Evolutionary conservation across 2,113 vertebrate genomes (phyloP), one percentile per base, ranked within the genome.

Genomic region (Callopanchax toddi): DNA sequence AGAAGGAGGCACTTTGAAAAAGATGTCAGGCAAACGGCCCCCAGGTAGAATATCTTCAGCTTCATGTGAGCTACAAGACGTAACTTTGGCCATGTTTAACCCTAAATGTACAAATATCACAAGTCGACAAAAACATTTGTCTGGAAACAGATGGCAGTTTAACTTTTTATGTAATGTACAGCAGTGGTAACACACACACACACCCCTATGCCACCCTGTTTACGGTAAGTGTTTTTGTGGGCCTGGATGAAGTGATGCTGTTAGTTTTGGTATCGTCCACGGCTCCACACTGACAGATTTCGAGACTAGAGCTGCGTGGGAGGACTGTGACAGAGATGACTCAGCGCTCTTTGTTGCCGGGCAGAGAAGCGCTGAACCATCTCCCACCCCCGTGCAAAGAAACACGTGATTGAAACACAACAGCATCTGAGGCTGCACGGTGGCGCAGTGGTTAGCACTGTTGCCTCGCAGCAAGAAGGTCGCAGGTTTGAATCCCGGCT

Each of bases 201-300:
- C 63, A 25, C 74, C 67, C 23, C n/a, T 39, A 64, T 76, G 70
- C 78, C 68, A 71, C 72, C 76, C 23, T 34, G 2, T 76, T 88
- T 88, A 88, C 86, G 8, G 83, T 89, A 89, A 89, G 67, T 84
- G 76, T 71, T 83, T 74, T 82, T 52, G 84, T 77, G 76, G 78
- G 78, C 58, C 64, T 68, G 74, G 74, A 74, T 87, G 54, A 74
- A 84, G 83, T 78, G 81, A 83, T 86, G 77, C 81, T 83, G 83
- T 67, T 81, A 87, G 84, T 87, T 89, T 87, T 87, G 82, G 83
- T 89, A 86, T 87, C 81, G 76, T 78, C 74, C 52, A 1, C 50
- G 37, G 71, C 81, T 79, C 62, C 66, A 80, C 60, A 58, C 67
- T 59, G 54, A 82, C 23, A 81, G 61, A 85, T 66, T 83, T 37